Evolutionary conservation across 1,140 invertebrate species (phyloP), one percentile per base, ranked within the genome.

Genomic region (Caerostris darwini): DNA sequence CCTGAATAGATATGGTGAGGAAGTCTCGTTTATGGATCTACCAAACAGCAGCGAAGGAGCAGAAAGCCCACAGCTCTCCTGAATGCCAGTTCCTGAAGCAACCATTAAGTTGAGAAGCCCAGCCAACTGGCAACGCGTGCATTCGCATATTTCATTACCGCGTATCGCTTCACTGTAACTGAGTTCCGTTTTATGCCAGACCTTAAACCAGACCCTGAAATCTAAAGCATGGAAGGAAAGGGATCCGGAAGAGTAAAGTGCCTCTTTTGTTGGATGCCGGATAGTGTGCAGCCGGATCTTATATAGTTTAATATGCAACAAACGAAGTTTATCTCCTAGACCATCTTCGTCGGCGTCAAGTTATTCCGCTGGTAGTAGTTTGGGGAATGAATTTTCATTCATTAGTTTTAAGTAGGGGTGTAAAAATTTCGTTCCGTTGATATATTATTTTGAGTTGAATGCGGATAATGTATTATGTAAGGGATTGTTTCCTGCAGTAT

Each of bases 61-160:
- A 10, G 50, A 50, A 53, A 6, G 3, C 34, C 12, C 12, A 57
- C 7, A n/a, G 53, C 17, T 10, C 54, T 7, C n/a, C 54, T 83
- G 7, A 83, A 83, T 7, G 5, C 53, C 17, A 17, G 54, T 57
- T 83, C 50, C 19, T 77, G 10, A 77, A 34, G 7, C 10, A 77
- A 77, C 19, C 69, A 77, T 77, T 77, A 77, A 64, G 61, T 64
- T 50, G 69, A 77, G 69, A 77, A 77, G 34, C 19, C 34, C 8
- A 77, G 8, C 69, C 69, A 77, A 77, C 19, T 77, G 71, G 7
- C 19, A 77, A 77, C 34, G 34, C 71, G 50, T 14, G 71, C 71
- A 50, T 53, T 77, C 8, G 71, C 71, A 77, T 53, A 77, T 77
- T 77, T 77, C 71, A 77, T 77, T 77, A 77, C 8, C 71, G 50